Evolutionary conservation across 2,113 vertebrate species (phyloP), one percentile per base, ranked within the genome.

Genomic region (Pontoporia blainvillei): DNA sequence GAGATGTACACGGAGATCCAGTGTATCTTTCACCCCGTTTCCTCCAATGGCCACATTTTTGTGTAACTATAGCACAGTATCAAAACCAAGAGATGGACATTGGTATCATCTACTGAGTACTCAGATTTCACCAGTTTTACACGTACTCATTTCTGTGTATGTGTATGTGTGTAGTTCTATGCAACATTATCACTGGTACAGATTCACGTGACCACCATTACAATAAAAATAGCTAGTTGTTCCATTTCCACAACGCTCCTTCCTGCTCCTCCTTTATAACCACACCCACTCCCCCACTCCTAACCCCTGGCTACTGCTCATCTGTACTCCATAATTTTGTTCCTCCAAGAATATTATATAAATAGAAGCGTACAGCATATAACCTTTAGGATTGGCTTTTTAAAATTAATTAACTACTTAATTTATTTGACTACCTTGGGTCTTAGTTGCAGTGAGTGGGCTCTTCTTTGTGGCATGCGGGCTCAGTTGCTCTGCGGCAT

Each of bases 301-400:
- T 49, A 64, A 64, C 11, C 15, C 10, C 15, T 54, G n/a, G 15
- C 59, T 64, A 52, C 44, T 20, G 18, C 34, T 41, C 46, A 78
- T 52, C 20, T 46, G 52, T 82, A n/a, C 66, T 72, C 78, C 52
- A 36, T 83, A 82, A 71, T 91, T 83, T 82, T 81, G 21, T 44
- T 46, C 46, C 67, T 44, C 71, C 49, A 82, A 71, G 49, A 82
- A 29, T 82, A 71, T 71, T 86, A 49, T 66, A 41, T 34, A 75
- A 9, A 29, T 57, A 62, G 81, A 76, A 62, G 41, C 41, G 62
- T 21, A 27, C 11, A n/a, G 20, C 8, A 54, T 44, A 57, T 79
- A 49, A 54, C 14, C 73, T n/a, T 93, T n/a, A 27, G 57, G 71
- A 76, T 54, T 66, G 59, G 21, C 49, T 29, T 75, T 52, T 17